Evolutionary conservation across 2,797 vertebrate species (phyloP).

Genomic region (Scarus forsteni): DNA sequence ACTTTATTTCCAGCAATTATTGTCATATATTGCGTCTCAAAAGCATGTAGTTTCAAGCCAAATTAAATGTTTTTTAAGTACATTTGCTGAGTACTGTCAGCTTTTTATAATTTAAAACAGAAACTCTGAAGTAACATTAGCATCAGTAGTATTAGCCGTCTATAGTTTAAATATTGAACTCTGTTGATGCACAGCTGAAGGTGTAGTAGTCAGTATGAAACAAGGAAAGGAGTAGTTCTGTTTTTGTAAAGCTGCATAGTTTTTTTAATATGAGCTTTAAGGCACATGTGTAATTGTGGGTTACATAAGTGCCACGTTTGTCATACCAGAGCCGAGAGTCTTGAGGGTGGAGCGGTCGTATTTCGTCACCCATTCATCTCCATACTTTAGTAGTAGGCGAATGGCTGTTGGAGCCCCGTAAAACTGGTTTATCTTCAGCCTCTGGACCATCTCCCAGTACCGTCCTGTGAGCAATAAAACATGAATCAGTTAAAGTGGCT

Average conservation of each 20-base stretch:
- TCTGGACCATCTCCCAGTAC: slow-evolving; percentile 95
- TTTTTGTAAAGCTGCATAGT: no score
- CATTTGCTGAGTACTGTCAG: no score
- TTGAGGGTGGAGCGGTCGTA: slow-evolving; percentile 93
- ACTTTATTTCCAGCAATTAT: no score
- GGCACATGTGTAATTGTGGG: background rate
- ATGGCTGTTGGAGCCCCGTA: slow-evolving; percentile 95
- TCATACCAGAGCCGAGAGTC: slow-evolving; percentile 93
- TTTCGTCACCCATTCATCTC: slow-evolving; percentile 93
- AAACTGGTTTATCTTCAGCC: slow-evolving; percentile 95
- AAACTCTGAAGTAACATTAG: no score
- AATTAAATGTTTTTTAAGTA: no score
- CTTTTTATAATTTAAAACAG: no score
- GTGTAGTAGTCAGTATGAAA: background rate
- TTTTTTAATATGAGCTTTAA: background rate
- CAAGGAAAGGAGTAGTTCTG: background rate
- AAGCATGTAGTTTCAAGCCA: no score
- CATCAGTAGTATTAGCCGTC: no score
- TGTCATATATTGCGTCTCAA: no score
- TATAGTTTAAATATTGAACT: no score
- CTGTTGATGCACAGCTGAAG: no score
- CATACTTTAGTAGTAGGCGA: slow-evolving; percentile 92
- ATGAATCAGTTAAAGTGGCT: background rate
- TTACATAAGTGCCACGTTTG: slow-evolving; percentile 4
- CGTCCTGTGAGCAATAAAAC: slow-evolving; percentile 84